Percentiles rank a stretch among this genome's conserved stretches.
These are phyloP conservation scores for Pandemis cinnamomeana DNA, from an alignment of 2,888 invertebrate genomes.

Conservation along the genomic window DNA sequence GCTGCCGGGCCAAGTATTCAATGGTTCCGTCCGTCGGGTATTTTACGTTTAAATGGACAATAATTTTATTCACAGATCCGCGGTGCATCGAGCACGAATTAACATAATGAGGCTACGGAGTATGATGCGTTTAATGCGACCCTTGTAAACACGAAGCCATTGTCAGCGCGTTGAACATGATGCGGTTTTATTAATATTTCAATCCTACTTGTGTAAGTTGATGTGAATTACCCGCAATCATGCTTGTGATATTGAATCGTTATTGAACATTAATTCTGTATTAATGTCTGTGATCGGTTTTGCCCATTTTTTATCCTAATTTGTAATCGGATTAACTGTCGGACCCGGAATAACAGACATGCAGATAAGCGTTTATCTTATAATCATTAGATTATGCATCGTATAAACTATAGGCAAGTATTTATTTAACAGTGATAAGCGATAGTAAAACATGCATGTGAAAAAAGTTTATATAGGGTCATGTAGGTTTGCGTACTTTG, in stretches of 20 bases:
- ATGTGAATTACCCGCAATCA: conserved; percentile 16
- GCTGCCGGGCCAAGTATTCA: conserved; percentile 69
- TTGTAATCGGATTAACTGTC: conserved; percentile 29
- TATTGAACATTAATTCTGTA: conserved; percentile 6
- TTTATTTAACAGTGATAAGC: neutral
- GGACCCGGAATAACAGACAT: conserved; percentile 19
- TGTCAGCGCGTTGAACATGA: conserved; percentile 41
- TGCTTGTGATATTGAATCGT: conserved; percentile 6
- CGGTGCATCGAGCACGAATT: conserved; percentile 77
- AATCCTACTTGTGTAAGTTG: conserved; percentile 16
- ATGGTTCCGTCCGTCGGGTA: conserved; percentile 71
- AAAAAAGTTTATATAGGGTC: neutral
- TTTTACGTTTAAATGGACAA: conserved; percentile 80
- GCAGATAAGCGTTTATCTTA: conserved; percentile 11
- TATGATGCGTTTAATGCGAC: conserved; percentile 60
- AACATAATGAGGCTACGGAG: conserved; percentile 79
- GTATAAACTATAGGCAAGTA: neutral
- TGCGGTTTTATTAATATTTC: conserved; percentile 26
- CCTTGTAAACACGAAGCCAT: conserved; percentile 55
- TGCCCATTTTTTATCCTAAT: conserved; percentile 3
- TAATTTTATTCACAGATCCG: conserved; percentile 80
- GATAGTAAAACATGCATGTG: no score
- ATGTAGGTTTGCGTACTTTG: neutral
- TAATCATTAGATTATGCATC: conserved; percentile 16
- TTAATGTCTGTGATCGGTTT: conserved; percentile 9